Conservation (phyloP, 2,888 invertebrate genomes). For the Ophraella communa region DNA sequence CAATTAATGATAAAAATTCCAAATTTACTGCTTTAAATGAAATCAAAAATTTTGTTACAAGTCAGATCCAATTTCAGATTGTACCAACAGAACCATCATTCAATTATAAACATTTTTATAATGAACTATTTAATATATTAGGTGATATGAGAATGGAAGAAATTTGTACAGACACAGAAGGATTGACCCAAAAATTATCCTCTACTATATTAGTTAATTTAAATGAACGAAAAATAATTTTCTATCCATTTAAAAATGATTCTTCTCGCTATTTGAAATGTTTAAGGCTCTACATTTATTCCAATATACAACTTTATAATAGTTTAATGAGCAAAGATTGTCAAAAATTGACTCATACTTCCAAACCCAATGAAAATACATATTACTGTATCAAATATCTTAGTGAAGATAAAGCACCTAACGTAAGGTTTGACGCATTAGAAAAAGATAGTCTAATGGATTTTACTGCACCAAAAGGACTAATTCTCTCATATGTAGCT, state of each 20-base stretch:
- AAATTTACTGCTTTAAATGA: slow-evolving; percentile 50
- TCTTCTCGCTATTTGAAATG: slow-evolving; percentile 38
- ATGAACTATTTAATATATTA: slow-evolving; percentile 48
- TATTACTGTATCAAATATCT: not conserved
- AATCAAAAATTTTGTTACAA: slow-evolving; percentile 47
- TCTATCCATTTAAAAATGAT: slow-evolving; percentile 47
- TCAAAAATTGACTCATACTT: slow-evolving; percentile 35
- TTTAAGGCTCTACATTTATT: slow-evolving; percentile 2
- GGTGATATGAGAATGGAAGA: slow-evolving; percentile 34
- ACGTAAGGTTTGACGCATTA: slow-evolving; percentile 35
- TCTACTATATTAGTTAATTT: slow-evolving; percentile 37
- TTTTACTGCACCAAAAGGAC: slow-evolving; percentile 40
- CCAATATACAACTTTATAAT: slow-evolving; percentile 34
- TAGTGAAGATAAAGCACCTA: not conserved
- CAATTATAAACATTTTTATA: slow-evolving; percentile 48
- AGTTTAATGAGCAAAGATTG: slow-evolving; percentile 40
- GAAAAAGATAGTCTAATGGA: slow-evolving; percentile 38
- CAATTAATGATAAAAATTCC: slow-evolving; percentile 43
- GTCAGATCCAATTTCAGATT: slow-evolving; percentile 45
- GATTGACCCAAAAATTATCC: slow-evolving; percentile 43
- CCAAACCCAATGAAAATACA: slow-evolving; percentile 4
- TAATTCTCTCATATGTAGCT: slow-evolving; percentile 44
- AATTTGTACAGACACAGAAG: slow-evolving; percentile 46
- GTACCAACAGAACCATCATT: slow-evolving; percentile 45
- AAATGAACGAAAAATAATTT: slow-evolving; percentile 37